These are phyloP conservation scores for Schizaphis graminum DNA, from an alignment of 2,888 invertebrate species.

Conservation along the genomic window DNA sequence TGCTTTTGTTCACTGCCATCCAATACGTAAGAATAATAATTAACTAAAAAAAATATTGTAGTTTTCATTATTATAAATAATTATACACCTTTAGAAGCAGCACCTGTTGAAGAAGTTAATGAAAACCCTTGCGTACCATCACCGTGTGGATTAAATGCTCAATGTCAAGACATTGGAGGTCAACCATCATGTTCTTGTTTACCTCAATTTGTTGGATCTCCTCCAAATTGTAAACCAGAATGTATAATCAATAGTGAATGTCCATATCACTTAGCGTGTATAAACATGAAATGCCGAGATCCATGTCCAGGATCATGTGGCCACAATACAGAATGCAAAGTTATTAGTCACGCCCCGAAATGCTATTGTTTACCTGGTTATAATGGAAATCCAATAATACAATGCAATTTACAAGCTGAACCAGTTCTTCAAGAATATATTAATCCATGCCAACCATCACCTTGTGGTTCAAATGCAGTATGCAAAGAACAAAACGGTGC, in stretches of 20 bases:
- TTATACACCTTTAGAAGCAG: conserved; percentile 65
- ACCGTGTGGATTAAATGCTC: conserved; percentile 70
- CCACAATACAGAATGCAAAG: conserved; percentile 69
- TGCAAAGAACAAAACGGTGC: conserved; percentile 74
- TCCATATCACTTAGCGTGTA: conserved; percentile 83
- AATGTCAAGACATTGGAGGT: conserved; percentile 71
- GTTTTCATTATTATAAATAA: background rate
- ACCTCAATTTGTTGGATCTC: conserved; percentile 81
- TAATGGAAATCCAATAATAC: conserved; percentile 69
- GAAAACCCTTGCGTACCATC: conserved; percentile 71
- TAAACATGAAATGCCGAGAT: conserved; percentile 85
- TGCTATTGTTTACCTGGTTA: conserved; percentile 72
- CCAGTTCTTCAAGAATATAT: conserved; percentile 66
- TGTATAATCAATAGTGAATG: conserved; percentile 88
- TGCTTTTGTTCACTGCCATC: conserved; percentile 76
- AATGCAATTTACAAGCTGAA: conserved; percentile 67
- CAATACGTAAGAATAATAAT: conserved; percentile 69
- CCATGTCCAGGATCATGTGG: conserved; percentile 75
- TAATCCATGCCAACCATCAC: conserved; percentile 72
- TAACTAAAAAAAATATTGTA: background rate
- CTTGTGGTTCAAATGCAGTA: conserved; percentile 74
- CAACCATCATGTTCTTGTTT: conserved; percentile 78
- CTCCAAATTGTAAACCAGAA: conserved; percentile 77
- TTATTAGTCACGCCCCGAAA: conserved; percentile 70
- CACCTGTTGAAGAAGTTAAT: conserved; percentile 67